phyloP scores from a whole-genome alignment of 2,113 vertebrate species.

The Phasianus colchicus region DNA sequence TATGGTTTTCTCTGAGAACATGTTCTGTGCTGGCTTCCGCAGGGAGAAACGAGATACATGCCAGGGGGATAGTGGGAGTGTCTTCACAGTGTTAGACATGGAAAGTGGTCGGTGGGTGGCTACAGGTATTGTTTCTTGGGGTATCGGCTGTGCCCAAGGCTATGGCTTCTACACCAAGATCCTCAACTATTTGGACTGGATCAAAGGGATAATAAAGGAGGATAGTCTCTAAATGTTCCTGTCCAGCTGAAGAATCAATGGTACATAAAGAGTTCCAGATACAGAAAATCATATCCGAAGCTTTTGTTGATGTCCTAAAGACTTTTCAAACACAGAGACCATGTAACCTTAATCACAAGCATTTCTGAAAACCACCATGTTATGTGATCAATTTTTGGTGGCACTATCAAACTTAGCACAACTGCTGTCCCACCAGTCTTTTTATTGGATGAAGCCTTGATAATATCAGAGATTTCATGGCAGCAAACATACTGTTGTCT shows the following conservation, averaged over 20 bases:
- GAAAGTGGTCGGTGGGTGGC: constrained; percentile 69
- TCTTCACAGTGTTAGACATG: constrained; percentile 50
- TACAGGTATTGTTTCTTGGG: constrained; percentile 84
- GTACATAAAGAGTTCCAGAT: neutral
- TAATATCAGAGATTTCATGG: neutral
- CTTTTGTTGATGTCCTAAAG: neutral
- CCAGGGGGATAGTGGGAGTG: constrained; percentile 82
- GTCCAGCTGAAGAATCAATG: neutral
- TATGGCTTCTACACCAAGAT: constrained; percentile 85
- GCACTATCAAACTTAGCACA: neutral
- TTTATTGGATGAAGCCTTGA: neutral
- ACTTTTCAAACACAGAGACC: neutral
- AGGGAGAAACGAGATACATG: constrained; percentile 69
- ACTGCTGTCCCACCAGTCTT: neutral
- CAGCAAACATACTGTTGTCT: neutral
- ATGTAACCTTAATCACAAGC: neutral
- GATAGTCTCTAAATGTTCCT: neutral
- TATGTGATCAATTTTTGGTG: neutral
- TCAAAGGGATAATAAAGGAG: constrained; percentile 69
- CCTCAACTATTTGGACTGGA: constrained; percentile 81
- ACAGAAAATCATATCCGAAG: neutral
- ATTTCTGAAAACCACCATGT: neutral
- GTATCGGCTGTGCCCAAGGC: constrained; percentile 73
- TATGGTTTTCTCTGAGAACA: constrained; percentile 77
- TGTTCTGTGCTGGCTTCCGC: constrained; percentile 82